phyloP scores from a whole-genome alignment of 92 coral and sea anemone genomes.

The Siderastrea radians region DNA sequence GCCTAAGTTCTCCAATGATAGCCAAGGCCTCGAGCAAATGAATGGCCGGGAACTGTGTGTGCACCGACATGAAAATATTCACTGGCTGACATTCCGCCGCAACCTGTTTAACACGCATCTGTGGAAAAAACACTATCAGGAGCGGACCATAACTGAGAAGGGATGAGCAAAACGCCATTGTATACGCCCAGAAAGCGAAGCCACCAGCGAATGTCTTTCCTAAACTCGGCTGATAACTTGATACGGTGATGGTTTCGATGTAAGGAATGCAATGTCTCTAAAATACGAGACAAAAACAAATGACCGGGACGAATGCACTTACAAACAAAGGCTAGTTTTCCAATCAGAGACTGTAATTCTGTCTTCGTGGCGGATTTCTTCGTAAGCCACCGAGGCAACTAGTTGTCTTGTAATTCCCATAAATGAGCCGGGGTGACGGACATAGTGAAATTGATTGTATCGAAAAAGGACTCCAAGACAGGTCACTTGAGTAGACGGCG shows the following conservation, averaged over 20 bases:
- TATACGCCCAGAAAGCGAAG: slow-evolving; percentile 27
- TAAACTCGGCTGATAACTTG: slow-evolving; percentile 26
- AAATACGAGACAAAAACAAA: not conserved
- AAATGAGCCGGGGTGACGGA: slow-evolving; percentile 9
- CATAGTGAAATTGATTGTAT: no score
- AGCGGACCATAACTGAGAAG: slow-evolving; percentile 9
- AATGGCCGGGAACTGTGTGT: slow-evolving; percentile 4
- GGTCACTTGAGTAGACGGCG: not conserved
- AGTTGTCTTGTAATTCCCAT: slow-evolving; percentile 9
- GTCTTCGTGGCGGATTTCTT: slow-evolving; percentile 12
- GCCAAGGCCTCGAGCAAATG: slow-evolving; percentile 20
- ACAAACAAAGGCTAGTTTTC: slow-evolving; percentile 33
- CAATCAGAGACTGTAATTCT: not conserved
- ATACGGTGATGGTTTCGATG: slow-evolving; percentile 22
- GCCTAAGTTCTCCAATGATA: slow-evolving; percentile 16
- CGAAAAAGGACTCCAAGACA: no score
- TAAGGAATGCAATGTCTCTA: slow-evolving; percentile 11
- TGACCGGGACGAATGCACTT: slow-evolving; percentile 39
- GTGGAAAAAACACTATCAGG: slow-evolving; percentile 7
- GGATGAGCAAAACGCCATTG: slow-evolving; percentile 35
- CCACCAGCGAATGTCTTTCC: slow-evolving; percentile 50
- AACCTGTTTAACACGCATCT: slow-evolving; percentile 31
- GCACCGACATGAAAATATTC: slow-evolving; percentile 36
- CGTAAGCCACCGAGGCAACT: slow-evolving; percentile 21
- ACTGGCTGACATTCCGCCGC: slow-evolving; percentile 34